Conservation (phyloP, 2,888 invertebrate genomes). For the Diaperis boleti region DNA sequence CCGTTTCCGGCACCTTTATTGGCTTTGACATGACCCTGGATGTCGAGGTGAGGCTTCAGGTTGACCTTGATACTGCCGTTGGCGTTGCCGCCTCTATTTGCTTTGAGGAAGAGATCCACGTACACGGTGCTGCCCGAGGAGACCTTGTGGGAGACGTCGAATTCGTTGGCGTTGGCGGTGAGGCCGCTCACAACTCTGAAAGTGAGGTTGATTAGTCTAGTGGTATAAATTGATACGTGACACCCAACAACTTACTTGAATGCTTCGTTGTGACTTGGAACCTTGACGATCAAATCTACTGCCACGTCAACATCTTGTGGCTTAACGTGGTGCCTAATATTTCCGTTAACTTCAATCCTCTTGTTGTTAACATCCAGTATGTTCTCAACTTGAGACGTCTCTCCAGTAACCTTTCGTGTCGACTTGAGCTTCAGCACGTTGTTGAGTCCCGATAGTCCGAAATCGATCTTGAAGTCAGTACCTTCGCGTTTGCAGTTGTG, state of each 20-base stretch:
- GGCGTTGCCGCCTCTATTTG: conserved; percentile 64
- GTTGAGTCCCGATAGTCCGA: conserved; percentile 69
- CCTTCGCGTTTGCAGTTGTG: conserved; percentile 61
- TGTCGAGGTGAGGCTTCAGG: conserved; percentile 72
- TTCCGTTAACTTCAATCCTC: conserved; percentile 74
- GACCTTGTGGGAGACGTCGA: conserved; percentile 71
- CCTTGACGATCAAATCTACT: conserved; percentile 70
- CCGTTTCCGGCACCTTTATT: conserved; percentile 76
- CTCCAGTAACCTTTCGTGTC: conserved; percentile 70
- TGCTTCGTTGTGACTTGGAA: conserved; percentile 70
- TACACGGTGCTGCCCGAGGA: conserved; percentile 67
- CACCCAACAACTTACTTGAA: conserved; percentile 69
- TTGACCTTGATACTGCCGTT: conserved; percentile 70
- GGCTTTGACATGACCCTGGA: conserved; percentile 75
- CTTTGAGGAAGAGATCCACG: conserved; percentile 71
- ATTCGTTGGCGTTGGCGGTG: conserved; percentile 51
- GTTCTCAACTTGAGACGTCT: conserved; percentile 74
- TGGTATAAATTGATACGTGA: not conserved
- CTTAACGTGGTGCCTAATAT: conserved; percentile 69
- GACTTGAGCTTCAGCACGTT: conserved; percentile 70
- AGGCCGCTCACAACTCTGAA: conserved; percentile 49
- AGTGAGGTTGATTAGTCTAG: not conserved
- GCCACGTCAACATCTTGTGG: conserved; percentile 71
- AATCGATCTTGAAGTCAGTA: conserved; percentile 69
- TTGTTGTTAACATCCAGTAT: conserved; percentile 72